A percentile compares a stretch with the other conserved stretches of the same genome.
Conservation (phyloP, 2,113 vertebrate genomes). For the Ciconia maguari region DNA sequence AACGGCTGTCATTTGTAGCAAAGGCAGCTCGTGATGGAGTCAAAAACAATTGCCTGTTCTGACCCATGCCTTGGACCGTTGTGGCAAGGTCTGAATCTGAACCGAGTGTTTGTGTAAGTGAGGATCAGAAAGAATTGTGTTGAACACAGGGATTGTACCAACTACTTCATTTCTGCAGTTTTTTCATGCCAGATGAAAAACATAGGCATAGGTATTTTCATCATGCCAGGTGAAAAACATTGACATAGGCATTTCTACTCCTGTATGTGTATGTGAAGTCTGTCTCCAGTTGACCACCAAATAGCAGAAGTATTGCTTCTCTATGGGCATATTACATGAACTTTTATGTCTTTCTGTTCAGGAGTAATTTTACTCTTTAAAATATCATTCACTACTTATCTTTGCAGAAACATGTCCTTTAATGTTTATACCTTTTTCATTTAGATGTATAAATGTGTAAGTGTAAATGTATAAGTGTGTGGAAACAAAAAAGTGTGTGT, state of each 20-base stretch:
- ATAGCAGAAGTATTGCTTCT: neutral
- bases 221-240: neutral
- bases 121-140: neutral
- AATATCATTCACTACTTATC: neutral
- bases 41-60: neutral
- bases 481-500: no score
- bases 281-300: neutral
- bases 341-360: neutral
- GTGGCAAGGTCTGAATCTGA: neutral
- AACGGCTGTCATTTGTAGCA: rapidly evolving
- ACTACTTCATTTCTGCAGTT: neutral
- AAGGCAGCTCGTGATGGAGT: neutral
- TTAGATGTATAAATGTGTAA: neutral
- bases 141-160: neutral
- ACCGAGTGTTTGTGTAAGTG: neutral
- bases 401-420: neutral
- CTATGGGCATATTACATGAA: neutral
- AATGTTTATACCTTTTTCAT: neutral
- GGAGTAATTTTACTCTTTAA: neutral
- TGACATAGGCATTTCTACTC: neutral
- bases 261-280: neutral
- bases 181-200: neutral
- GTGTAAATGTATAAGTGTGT: neutral
- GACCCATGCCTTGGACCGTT: rapidly evolving
- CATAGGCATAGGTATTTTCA: neutral